A percentile compares a stretch with the other conserved stretches of the same genome.
Conservation (phyloP, 2,888 invertebrate species). For the Parapristionchus giblindavisi region DNA sequence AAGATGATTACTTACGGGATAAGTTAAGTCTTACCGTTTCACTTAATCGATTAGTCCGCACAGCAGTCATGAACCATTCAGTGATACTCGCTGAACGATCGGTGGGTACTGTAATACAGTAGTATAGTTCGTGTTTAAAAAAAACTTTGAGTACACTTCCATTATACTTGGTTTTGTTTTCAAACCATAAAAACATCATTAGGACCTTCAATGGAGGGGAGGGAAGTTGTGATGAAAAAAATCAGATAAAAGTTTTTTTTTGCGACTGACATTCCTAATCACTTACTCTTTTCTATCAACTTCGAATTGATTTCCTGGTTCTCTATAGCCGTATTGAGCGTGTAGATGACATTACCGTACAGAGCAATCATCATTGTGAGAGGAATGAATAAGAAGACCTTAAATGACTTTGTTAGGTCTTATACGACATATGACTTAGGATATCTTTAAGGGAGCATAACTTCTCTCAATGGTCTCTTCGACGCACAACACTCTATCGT, state of each 20-base stretch:
- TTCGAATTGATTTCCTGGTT: constrained; percentile 45
- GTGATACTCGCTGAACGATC: constrained; percentile 38
- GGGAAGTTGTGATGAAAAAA: no score
- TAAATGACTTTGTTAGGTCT: constrained; percentile 1
- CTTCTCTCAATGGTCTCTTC: no score
- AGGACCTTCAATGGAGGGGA: no score
- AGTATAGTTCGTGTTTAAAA: not conserved
- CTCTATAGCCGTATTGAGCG: constrained; percentile 54
- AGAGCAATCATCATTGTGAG: constrained; percentile 77
- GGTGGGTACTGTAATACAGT: constrained; percentile 27
- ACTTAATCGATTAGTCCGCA: constrained; percentile 44
- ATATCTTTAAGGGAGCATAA: no score
- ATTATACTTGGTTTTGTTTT: no score
- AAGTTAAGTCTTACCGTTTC: constrained; percentile 35
- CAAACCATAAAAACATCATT: no score
- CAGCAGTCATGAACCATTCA: constrained; percentile 52
- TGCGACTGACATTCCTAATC: not conserved
- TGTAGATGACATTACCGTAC: constrained; percentile 63
- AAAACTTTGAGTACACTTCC: no score
- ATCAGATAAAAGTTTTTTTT: no score
- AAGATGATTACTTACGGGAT: constrained; percentile 43
- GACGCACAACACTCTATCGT: not conserved
- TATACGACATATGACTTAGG: not conserved
- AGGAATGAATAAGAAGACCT: constrained; percentile 78
- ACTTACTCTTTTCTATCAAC: constrained; percentile 18